These are phyloP conservation scores for Toxostoma redivivum DNA, from an alignment of 2,113 vertebrate species.

Conservation along the genomic window DNA sequence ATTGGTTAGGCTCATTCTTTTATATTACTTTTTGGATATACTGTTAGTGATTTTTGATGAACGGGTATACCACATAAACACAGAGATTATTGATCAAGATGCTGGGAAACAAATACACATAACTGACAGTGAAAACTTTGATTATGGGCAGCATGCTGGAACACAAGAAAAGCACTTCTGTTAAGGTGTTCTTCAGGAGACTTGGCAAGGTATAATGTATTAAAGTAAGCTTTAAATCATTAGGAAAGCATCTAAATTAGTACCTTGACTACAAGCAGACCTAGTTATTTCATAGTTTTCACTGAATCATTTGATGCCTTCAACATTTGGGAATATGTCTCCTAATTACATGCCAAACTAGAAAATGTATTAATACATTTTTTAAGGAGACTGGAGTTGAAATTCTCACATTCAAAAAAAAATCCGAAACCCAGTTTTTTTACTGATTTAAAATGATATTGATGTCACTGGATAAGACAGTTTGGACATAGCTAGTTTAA, in stretches of 20 bases:
- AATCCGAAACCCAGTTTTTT: neutral
- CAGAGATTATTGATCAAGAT: neutral
- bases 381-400: neutral
- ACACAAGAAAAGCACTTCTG: neutral
- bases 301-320: neutral
- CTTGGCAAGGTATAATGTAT: neutral
- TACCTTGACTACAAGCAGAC: neutral
- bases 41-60: neutral
- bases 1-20: neutral
- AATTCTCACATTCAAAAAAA: neutral
- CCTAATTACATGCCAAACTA: neutral
- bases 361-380: neutral
- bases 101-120: neutral
- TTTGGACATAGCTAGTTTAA: neutral
- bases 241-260: neutral
- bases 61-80: neutral
- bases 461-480: neutral
- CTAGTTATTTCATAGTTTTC: neutral
- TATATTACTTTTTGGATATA: neutral
- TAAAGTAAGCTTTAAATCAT: neutral
- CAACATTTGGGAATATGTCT: neutral
- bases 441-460: neutral
- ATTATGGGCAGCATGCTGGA: neutral
- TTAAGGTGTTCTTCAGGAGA: neutral
- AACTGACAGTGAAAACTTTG: neutral